These are phyloP conservation scores for Platyscapa corneri DNA, from an alignment of 1,140 invertebrate species.

Conservation along the genomic window DNA sequence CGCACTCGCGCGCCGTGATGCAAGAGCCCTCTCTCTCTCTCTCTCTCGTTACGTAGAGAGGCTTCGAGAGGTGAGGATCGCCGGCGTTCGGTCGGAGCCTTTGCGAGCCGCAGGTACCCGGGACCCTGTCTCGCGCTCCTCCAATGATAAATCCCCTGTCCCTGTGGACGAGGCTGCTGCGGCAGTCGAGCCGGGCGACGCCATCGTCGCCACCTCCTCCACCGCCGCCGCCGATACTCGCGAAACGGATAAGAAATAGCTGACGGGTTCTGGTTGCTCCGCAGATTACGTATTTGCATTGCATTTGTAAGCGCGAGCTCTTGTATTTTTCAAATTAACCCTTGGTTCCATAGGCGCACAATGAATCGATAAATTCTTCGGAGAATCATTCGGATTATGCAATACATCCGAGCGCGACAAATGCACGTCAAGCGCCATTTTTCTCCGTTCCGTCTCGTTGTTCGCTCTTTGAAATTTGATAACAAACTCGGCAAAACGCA, in stretches of 20 bases:
- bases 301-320: too few relatives aligned
- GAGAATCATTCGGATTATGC: neutral
- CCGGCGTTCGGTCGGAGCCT: neutral
- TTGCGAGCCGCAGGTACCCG: too few relatives aligned
- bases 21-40: constrained; percentile 38
- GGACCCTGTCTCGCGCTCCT: too few relatives aligned
- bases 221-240: too few relatives aligned
- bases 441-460: too few relatives aligned
- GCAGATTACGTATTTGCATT: neutral
- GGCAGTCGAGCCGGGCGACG: neutral
- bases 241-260: constrained; percentile 7
- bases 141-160: too few relatives aligned
- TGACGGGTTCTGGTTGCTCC: neutral
- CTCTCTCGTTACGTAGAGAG: neutral
- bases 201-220: too few relatives aligned
- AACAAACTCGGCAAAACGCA: too few relatives aligned
- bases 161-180: neutral
- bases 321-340: constrained; percentile 4
- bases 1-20: constrained; percentile 42
- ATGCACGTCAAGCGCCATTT: too few relatives aligned
- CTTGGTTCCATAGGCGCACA: neutral
- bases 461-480: too few relatives aligned
- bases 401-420: too few relatives aligned
- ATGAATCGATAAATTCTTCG: constrained; percentile 3
- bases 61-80: too few relatives aligned